Evolutionary conservation across 2,888 invertebrate genomes (phyloP), one percentile per base, ranked within the genome.

Genomic region (Boloria selene): DNA sequence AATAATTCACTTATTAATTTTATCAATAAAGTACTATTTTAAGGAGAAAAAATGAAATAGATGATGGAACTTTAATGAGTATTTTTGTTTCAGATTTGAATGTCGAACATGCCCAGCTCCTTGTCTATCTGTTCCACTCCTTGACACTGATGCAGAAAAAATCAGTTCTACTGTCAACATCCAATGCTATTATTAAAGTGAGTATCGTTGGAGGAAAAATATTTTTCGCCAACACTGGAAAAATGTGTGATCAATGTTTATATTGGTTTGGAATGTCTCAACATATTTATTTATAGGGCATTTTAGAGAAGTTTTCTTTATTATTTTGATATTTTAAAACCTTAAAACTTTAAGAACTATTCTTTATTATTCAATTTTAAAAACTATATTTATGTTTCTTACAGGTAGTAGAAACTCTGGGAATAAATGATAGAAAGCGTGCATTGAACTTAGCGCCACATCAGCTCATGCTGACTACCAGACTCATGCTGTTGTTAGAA

Each of bases 111-210:
- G 96, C 98, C 0, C 98, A 99, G 85, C 93, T 99, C 47, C 88
- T 99, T 70, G 93, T 99, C 10, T 98, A 98, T 84, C 92, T 99
- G 13, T 99, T 99, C 87, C 98, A 99, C 86, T 97, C 98, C 0
- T 88, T 99, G 68, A 98, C 98, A 77, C 92, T 99, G 70, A 98
- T 98, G 97, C 98, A 98, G 88, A 99, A 98, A 90, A 99, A 99
- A 85, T 96, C 97, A 2, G 97, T 99, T 1, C 93, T 99, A 47
- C 93, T 98, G 10, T 93, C 96, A 75, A 96, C 96, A 44, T 96
- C 97, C 2, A 96, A 96, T 70, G 96, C 92, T 47, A 93, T 93
- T 31, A 92, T 92, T 63, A 93, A 93, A 79, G 93, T 92, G 76
- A 78, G 79, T 74, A 31, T 10, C 1, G 14, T 52, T n/a, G n/a